Percentiles rank a stretch among this genome's conserved stretches.
phyloP scores from a whole-genome alignment of 2,113 vertebrate genomes.

The Rhineura floridana region DNA sequence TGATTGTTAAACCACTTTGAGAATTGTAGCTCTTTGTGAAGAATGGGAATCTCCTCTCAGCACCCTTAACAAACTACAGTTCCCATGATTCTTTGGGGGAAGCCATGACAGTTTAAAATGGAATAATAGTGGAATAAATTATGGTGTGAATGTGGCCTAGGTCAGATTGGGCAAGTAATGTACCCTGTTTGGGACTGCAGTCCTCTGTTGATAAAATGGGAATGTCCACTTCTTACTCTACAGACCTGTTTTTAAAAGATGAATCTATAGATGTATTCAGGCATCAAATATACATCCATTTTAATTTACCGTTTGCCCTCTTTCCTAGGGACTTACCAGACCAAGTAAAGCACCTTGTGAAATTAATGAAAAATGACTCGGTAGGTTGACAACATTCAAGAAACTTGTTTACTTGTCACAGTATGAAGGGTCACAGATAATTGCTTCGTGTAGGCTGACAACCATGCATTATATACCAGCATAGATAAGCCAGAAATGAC shows the following conservation, averaged over 20 bases:
- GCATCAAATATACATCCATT: background rate
- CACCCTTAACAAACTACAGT: too few relatives aligned
- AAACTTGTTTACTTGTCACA: constrained; percentile 13
- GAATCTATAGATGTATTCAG: background rate
- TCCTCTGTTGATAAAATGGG: background rate
- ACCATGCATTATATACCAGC: background rate
- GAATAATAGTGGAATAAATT: too few relatives aligned
- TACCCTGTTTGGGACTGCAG: background rate
- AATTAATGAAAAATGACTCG: constrained; percentile 83
- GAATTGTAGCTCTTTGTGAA: too few relatives aligned
- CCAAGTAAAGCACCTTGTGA: constrained; percentile 81
- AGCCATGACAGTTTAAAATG: too few relatives aligned
- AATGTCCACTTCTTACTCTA: constrained; percentile 1
- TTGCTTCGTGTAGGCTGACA: constrained; percentile 11
- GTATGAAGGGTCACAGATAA: background rate
- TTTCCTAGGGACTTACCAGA: constrained; percentile 78
- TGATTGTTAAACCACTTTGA: too few relatives aligned
- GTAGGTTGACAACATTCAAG: constrained; percentile 72
- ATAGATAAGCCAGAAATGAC: background rate
- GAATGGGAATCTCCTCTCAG: too few relatives aligned
- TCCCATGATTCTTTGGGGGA: too few relatives aligned
- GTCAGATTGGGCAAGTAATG: background rate
- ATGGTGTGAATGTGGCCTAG: too few relatives aligned
- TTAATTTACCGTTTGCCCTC: constrained; percentile 47
- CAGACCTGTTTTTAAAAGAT: background rate